Conservation (phyloP, 2,888 invertebrate species). For the Agonopterix arenella region DNA sequence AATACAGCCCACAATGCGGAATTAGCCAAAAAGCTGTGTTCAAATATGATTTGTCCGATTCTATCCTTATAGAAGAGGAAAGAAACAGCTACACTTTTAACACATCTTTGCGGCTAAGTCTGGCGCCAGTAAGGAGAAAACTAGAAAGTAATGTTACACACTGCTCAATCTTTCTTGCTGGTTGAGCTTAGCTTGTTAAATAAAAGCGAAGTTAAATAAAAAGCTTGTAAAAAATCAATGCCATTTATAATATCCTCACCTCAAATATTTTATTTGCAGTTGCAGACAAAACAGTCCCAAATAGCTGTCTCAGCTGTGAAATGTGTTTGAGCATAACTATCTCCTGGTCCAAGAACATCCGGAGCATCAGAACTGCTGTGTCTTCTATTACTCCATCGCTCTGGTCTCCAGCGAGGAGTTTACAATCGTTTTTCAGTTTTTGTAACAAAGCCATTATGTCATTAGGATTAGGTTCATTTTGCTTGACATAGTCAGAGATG, state of each 20-base stretch:
- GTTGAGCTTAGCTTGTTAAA: too few species aligned
- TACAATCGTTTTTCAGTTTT: slow-evolving; percentile 45
- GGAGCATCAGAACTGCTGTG: slow-evolving; percentile 77
- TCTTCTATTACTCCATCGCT: slow-evolving; percentile 78
- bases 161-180: too few species aligned
- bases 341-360: slow-evolving; percentile 78
- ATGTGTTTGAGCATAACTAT: slow-evolving; percentile 77
- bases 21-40: too few species aligned
- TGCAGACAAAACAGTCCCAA: slow-evolving; percentile 75
- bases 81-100: too few species aligned
- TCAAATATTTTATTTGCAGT: slow-evolving; percentile 76
- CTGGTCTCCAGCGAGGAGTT: slow-evolving; percentile 73
- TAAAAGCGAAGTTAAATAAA: too few species aligned
- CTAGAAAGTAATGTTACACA: too few species aligned
- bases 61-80: too few species aligned
- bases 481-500: slow-evolving; percentile 59
- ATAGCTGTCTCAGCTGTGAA: slow-evolving; percentile 74
- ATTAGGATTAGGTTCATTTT: slow-evolving; percentile 40
- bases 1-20: too few species aligned
- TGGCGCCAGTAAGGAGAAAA: too few species aligned
- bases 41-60: too few species aligned
- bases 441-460: slow-evolving; percentile 45
- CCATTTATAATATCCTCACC: slow-evolving; percentile 31
- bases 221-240: too few species aligned
- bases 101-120: too few species aligned